phyloP scores from a whole-genome alignment of 2,797 vertebrate species.

The Chrosomus eos region DNA sequence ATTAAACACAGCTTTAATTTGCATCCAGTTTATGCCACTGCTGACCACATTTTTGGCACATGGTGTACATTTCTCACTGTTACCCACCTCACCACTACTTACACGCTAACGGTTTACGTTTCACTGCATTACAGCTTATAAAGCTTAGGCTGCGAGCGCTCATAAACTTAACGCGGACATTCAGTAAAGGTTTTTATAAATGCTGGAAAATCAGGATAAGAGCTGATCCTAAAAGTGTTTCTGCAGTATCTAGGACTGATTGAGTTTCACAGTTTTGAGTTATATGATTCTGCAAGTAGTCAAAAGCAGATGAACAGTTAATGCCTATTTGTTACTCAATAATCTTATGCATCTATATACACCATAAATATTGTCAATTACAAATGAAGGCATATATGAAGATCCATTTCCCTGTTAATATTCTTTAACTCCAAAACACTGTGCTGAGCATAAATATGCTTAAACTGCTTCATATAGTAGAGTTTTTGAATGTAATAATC shows the following conservation, averaged over 20 bases:
- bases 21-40: constrained; percentile 5
- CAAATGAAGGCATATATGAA: neutral
- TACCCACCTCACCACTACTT: constrained; percentile 1
- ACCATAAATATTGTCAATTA: neutral
- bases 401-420: too few relatives aligned
- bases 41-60: constrained; percentile 8
- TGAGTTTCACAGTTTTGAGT: neutral
- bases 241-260: too few relatives aligned
- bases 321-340: neutral
- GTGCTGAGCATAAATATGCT: neutral
- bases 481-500: neutral
- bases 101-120: neutral
- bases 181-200: neutral
- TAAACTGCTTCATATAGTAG: neutral
- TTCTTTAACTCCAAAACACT: neutral
- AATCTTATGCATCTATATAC: neutral
- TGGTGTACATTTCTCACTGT: constrained; percentile 16
- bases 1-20: constrained; percentile 30
- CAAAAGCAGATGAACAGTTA: neutral
- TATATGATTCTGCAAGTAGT: neutral
- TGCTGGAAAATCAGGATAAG: neutral
- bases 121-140: constrained; percentile 4
- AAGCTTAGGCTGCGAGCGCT: neutral
- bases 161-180: neutral
- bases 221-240: neutral